phyloP scores from a whole-genome alignment of 2,888 invertebrate species.

The Eupithecia exiguata region DNA sequence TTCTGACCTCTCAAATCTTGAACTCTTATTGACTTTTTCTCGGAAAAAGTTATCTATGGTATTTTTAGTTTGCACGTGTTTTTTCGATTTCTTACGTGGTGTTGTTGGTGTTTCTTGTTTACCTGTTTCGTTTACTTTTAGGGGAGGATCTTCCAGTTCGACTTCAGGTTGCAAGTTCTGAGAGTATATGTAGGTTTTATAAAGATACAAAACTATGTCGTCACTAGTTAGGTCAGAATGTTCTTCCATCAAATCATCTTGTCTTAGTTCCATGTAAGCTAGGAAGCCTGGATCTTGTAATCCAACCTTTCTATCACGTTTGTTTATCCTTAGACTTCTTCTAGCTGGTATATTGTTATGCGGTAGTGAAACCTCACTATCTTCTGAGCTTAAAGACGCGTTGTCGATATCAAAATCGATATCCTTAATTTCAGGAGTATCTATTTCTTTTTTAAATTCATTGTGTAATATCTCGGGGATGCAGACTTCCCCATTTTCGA shows the following conservation, averaged over 20 bases:
- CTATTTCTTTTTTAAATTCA: slow-evolving; percentile 28
- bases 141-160: slow-evolving; percentile 33
- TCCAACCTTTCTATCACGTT: slow-evolving; percentile 34
- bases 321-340: slow-evolving; percentile 50
- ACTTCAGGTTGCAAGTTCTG: slow-evolving; percentile 54
- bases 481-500: slow-evolving; percentile 31
- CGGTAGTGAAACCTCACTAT: slow-evolving; percentile 47
- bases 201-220: slow-evolving; percentile 77
- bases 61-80: slow-evolving; percentile 40
- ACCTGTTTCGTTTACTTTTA: slow-evolving; percentile 15
- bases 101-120: slow-evolving; percentile 26
- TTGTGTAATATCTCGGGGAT: slow-evolving; percentile 34
- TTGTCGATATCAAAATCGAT: slow-evolving; percentile 49
- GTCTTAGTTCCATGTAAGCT: slow-evolving; percentile 76
- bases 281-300: slow-evolving; percentile 74
- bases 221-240: slow-evolving; percentile 78
- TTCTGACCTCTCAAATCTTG: slow-evolving; percentile 35
- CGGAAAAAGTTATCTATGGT: slow-evolving; percentile 36
- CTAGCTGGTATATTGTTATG: slow-evolving; percentile 41
- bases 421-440: slow-evolving; percentile 37
- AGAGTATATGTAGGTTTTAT: slow-evolving; percentile 76
- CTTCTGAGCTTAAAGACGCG: slow-evolving; percentile 53
- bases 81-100: slow-evolving; percentile 24
- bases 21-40: slow-evolving; percentile 26
- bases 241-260: slow-evolving; percentile 78